Conservation (phyloP, 2,888 invertebrate species). For the Drymonia ruficornis region DNA sequence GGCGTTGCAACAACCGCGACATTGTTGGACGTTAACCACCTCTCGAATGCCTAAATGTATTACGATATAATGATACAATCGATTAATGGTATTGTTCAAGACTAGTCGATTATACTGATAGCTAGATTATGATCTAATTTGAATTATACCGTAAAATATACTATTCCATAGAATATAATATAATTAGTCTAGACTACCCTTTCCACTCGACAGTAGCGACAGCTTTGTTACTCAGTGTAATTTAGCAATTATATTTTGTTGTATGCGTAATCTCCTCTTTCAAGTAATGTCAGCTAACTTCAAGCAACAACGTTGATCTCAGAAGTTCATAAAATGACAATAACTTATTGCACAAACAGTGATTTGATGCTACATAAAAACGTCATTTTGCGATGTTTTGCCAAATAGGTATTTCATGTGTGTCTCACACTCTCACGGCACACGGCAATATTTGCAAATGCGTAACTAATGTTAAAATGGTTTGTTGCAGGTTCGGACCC, state of each 20-base stretch:
- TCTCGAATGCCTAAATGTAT: slow-evolving; percentile 25
- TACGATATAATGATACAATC: slow-evolving; percentile 32
- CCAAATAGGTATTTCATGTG: slow-evolving; percentile 7
- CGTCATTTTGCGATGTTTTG: slow-evolving; percentile 4
- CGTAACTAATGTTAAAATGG: slow-evolving; percentile 41
- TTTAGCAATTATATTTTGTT: neutral
- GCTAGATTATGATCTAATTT: slow-evolving; percentile 14
- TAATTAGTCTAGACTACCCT: neutral
- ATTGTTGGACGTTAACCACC: slow-evolving; percentile 26
- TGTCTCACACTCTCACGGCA: slow-evolving; percentile 9
- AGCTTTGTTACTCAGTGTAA: neutral
- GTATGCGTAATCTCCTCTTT: neutral
- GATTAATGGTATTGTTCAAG: slow-evolving; percentile 20
- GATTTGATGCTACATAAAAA: slow-evolving; percentile 2
- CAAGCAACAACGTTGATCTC: neutral
- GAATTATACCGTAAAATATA: slow-evolving; percentile 24
- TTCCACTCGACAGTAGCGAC: neutral
- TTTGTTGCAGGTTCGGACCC: slow-evolving; percentile 53
- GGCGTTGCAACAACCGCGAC: slow-evolving; percentile 33
- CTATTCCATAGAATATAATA: slow-evolving; percentile 11
- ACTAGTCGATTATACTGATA: slow-evolving; percentile 29
- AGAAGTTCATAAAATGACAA: neutral
- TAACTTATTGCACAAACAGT: slow-evolving; percentile 6
- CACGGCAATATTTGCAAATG: slow-evolving; percentile 22
- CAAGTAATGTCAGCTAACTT: neutral